Percentiles rank a stretch among this genome's conserved stretches.
phyloP scores from a whole-genome alignment of 2,113 vertebrate genomes.

The Triplophysa rosa region DNA sequence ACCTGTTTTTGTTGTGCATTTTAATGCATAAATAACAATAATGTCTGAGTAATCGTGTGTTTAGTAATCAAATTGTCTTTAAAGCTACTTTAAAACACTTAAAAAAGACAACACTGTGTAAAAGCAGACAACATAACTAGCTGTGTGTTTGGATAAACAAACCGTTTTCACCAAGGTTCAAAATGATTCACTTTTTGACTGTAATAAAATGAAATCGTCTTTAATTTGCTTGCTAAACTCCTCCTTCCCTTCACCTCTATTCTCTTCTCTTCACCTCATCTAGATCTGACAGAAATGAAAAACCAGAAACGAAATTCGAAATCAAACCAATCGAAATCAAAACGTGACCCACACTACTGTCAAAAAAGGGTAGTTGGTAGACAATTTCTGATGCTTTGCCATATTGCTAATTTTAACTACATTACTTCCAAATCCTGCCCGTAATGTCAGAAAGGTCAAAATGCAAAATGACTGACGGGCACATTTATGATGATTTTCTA shows the following conservation, averaged over 20 bases:
- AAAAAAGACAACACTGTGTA: background rate
- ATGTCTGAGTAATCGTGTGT: background rate
- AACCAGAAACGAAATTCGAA: background rate
- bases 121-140: conserved; percentile 2
- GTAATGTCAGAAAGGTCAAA: background rate
- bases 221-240: conserved; percentile 31
- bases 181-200: conserved; percentile 24
- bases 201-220: conserved; percentile 14
- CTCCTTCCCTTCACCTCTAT: background rate
- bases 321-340: no score
- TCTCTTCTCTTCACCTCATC: conserved; percentile 7
- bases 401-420: no score
- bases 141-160: conserved; percentile 14
- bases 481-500: background rate
- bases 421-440: background rate
- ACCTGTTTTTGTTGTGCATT: background rate
- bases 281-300: background rate
- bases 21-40: background rate
- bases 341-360: no score
- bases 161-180: conserved; percentile 25
- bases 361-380: no score
- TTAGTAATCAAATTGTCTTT: background rate
- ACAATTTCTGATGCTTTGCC: no score
- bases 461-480: background rate
- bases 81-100: background rate